Base-by-base conservation (phyloP, 2,113 vertebrate species). In the Arothron firmamentum region DNA sequence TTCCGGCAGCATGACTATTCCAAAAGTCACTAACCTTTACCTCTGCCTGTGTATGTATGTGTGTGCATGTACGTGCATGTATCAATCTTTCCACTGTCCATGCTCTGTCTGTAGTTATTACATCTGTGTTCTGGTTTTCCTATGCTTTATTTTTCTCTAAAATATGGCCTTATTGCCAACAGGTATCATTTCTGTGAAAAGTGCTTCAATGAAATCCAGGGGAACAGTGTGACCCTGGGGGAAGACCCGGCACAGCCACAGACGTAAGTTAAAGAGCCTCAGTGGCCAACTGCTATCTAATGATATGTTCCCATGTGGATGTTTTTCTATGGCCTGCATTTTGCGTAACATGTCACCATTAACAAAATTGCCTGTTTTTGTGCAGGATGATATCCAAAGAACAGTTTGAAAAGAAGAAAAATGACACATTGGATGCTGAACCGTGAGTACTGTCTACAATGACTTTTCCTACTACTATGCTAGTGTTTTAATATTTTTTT, bases 111-210 rank as follows among this genome's bases (percentile, higher is more conserved):
- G 75, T 17, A 60, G 62, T 78, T 73, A 70, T 75, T 67, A 65
- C 82, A 67, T 84, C 80, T 55, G 47, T 78, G 48, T 52, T 25
- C 77, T 64, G 70, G 69, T 85, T 86, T 86, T 51, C 67, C 85
- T 81, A 92, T 93, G 92, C 93, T 89, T 93, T 82, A 72, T 78
- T 83, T 70, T 93, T 96, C 92, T 96, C 93, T 91, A 92, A 93
- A 95, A 93, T 94, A 91, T 94, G 94, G 92, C 92, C 94, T 96
- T 97, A 89, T 95, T 92, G 91, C 93, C 91, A 88, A 93, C 94
- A 99, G 97, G 95, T 99, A 99, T 94, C 96, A 99, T 91, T 99
- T 97, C 92, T 99, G 97, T 88, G 97, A 99, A 90, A 99, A 98
- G 92, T 99, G 97, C 93, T 99, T 99, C 93, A 99, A 96, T 75